Evolutionary conservation across 1,140 invertebrate species (phyloP).

Genomic region (Drosophila seguyi): DNA sequence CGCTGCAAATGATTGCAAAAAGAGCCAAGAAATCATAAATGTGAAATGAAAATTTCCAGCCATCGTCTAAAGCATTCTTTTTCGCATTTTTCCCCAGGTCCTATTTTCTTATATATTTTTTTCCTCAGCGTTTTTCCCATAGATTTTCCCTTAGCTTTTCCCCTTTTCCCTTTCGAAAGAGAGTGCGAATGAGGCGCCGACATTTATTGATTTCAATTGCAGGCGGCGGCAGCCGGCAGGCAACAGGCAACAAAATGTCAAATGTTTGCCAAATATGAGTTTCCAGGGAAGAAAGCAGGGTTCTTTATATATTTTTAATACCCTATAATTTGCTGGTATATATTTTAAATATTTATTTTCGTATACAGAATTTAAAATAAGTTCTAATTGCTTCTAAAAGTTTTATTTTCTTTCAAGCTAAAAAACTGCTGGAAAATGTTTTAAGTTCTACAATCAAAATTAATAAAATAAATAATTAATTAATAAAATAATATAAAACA

Average conservation of each 20-base stretch:
- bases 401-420: neutral
- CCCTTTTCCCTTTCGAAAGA: neutral
- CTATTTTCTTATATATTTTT: neutral
- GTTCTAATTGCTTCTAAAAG: fast-evolving
- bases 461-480: too few species aligned
- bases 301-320: neutral
- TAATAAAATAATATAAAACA: too few species aligned
- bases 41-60: slow-evolving; percentile 40
- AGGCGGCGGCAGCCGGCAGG: slow-evolving; percentile 16
- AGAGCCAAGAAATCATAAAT: slow-evolving; percentile 21
- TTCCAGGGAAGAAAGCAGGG: neutral
- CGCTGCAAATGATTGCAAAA: slow-evolving; percentile 59
- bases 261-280: slow-evolving; percentile 48
- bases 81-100: slow-evolving; percentile 21
- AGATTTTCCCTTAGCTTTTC: neutral
- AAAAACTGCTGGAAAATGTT: neutral
- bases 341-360: neutral
- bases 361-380: fast-evolving
- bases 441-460: too few species aligned
- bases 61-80: slow-evolving; percentile 32
- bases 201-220: slow-evolving; percentile 73
- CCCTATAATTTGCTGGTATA: neutral
- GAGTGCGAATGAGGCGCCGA: slow-evolving; percentile 40
- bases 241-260: slow-evolving; percentile 34
- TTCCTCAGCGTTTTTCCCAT: neutral